phyloP scores from a whole-genome alignment of 2,113 vertebrate species.

The Myiozetetes cayanensis region DNA sequence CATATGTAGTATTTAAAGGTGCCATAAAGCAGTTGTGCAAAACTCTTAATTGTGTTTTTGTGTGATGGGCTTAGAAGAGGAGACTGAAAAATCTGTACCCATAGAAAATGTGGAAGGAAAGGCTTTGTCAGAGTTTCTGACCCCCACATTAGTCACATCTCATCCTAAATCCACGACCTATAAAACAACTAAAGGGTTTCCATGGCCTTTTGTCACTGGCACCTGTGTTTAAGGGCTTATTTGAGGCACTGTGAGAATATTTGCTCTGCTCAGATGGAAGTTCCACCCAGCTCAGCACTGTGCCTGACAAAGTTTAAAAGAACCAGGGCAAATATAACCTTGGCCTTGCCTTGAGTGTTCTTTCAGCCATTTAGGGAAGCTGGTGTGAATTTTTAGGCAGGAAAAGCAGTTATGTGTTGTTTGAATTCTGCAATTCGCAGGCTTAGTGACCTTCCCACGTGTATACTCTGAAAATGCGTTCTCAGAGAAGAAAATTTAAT shows the following conservation, averaged over 20 bases:
- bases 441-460: not conserved
- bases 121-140: not conserved
- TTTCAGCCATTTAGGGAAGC: not conserved
- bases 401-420: not conserved
- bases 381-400: not conserved
- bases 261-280: not conserved
- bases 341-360: not conserved
- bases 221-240: not conserved
- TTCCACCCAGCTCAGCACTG: not conserved
- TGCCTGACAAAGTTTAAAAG: not conserved
- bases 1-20: not conserved
- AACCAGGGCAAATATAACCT: not conserved
- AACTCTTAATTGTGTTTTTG: not conserved
- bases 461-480: not conserved
- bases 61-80: not conserved
- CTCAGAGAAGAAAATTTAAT: not conserved
- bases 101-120: not conserved
- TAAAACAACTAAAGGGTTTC: not conserved
- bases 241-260: not conserved
- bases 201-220: not conserved
- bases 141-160: not conserved
- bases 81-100: not conserved
- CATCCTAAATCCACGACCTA: not conserved
- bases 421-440: not conserved
- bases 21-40: not conserved